A percentile compares a stretch with the other conserved stretches of the same genome.
These are phyloP conservation scores for Colistium nudipinnis DNA, from an alignment of 2,113 vertebrate species.

Conservation along the genomic window DNA sequence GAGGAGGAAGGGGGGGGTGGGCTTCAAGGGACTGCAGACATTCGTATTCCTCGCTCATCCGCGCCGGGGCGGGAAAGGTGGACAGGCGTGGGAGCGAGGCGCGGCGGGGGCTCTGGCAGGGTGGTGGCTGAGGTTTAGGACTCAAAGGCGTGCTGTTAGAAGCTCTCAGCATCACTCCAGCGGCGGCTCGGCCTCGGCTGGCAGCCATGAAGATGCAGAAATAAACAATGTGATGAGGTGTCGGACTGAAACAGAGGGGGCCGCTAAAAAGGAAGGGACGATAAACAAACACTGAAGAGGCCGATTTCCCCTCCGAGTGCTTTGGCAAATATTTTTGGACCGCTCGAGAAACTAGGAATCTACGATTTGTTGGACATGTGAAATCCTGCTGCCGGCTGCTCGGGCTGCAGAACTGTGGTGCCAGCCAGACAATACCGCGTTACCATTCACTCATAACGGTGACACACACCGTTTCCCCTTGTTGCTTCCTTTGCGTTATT, in stretches of 20 bases:
- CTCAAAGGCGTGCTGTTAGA: conserved; percentile 63
- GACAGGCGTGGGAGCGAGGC: conserved; percentile 45
- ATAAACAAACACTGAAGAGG: conserved; percentile 21
- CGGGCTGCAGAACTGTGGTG: neutral
- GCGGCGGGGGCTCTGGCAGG: conserved; percentile 48
- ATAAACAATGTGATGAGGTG: conserved; percentile 37
- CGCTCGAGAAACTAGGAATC: conserved; percentile 5
- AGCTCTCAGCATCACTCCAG: conserved; percentile 54
- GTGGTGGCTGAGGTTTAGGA: conserved; percentile 64
- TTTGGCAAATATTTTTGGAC: conserved; percentile 17
- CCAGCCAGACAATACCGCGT: neutral
- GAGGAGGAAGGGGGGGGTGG: conserved; percentile 10
- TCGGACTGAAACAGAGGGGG: conserved; percentile 20
- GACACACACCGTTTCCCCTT: neutral
- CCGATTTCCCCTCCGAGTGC: conserved; percentile 10
- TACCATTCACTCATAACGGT: neutral
- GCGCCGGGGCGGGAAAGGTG: conserved; percentile 63
- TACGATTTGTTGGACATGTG: neutral
- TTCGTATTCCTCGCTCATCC: conserved; percentile 83
- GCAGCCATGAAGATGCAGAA: conserved; percentile 26
- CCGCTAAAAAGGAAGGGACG: conserved; percentile 13
- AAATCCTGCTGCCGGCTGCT: neutral
- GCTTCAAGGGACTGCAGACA: conserved; percentile 70
- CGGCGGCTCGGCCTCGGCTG: conserved; percentile 27
- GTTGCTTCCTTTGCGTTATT: neutral